Conservation (phyloP, 2,113 vertebrate species). For the Dunckerocampus dactyliophorus region DNA sequence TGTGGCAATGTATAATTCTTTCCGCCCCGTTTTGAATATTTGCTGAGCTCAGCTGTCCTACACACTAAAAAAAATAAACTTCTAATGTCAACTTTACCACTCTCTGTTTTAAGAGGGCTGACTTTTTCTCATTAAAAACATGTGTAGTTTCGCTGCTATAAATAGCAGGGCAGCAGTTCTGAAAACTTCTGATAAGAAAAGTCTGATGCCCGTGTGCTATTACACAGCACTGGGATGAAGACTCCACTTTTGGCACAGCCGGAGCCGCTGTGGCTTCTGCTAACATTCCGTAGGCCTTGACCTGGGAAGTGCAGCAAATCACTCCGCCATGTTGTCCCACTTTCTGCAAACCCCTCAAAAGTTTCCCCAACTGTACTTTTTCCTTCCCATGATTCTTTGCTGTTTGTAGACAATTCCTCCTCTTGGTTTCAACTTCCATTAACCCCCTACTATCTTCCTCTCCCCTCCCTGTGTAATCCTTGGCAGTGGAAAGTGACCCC, state of each 20-base stretch:
- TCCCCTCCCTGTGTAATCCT: constrained; percentile 71
- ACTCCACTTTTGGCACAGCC: constrained; percentile 45
- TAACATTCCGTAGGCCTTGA: constrained; percentile 59
- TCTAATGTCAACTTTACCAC: constrained; percentile 13
- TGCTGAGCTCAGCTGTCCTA: constrained; percentile 34
- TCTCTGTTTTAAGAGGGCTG: constrained; percentile 33
- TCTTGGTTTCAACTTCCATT: constrained; percentile 53
- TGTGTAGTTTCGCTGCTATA: constrained; percentile 20
- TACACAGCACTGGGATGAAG: not conserved
- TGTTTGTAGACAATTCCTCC: constrained; percentile 56
- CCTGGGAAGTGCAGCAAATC: constrained; percentile 34
- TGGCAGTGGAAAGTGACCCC: constrained; percentile 75
- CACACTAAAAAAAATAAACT: constrained; percentile 18
- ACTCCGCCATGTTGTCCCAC: constrained; percentile 33
- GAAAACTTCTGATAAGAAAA: constrained; percentile 55
- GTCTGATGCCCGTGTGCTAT: not conserved
- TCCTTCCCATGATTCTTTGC: constrained; percentile 36
- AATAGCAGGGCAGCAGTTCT: constrained; percentile 3
- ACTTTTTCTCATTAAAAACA: constrained; percentile 33
- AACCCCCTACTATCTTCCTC: constrained; percentile 39
- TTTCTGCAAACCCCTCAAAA: constrained; percentile 26
- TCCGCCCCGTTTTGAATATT: constrained; percentile 2
- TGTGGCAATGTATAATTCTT: constrained; percentile 36
- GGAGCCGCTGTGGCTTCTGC: constrained; percentile 36
- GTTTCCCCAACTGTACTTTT: constrained; percentile 21